phyloP scores from a whole-genome alignment of 2,888 invertebrate genomes.

The Lasius fuliginosus region DNA sequence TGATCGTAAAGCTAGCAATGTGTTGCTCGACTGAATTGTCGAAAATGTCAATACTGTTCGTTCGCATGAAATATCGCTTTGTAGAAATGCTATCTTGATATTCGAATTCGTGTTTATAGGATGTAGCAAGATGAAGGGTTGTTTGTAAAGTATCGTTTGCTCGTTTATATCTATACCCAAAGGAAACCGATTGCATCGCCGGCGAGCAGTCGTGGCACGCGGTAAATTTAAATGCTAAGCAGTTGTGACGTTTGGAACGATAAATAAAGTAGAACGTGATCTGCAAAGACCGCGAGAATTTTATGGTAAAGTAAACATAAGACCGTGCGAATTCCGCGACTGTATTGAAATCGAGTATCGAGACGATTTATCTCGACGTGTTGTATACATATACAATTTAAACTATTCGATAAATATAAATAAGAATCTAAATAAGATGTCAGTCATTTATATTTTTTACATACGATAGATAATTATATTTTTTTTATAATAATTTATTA shows the following conservation, averaged over 20 bases:
- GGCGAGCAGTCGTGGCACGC: neutral
- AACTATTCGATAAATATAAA: neutral
- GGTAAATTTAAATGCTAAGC: slow-evolving; percentile 60
- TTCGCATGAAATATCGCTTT: slow-evolving; percentile 7
- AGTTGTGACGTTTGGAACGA: slow-evolving; percentile 35
- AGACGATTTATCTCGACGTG: neutral
- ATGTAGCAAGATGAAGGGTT: slow-evolving; percentile 22
- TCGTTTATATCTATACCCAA: slow-evolving; percentile 42
- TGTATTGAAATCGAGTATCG: neutral
- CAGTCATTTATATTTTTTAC: neutral
- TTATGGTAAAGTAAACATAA: slow-evolving; percentile 31
- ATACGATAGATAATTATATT: neutral
- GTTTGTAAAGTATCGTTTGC: slow-evolving; percentile 51
- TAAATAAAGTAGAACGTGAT: slow-evolving; percentile 47
- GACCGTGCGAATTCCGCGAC: neutral
- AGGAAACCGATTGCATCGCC: slow-evolving; percentile 40
- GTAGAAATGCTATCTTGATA: slow-evolving; percentile 46
- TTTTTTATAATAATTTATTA: neutral
- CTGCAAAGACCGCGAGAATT: slow-evolving; percentile 22
- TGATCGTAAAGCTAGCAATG: neutral
- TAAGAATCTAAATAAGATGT: neutral
- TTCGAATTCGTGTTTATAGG: neutral
- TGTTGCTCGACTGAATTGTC: slow-evolving; percentile 1
- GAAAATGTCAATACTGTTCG: neutral
- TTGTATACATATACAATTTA: neutral